These are phyloP conservation scores for Cephus spinipes DNA, from an alignment of 2,888 invertebrate species.

Conservation along the genomic window DNA sequence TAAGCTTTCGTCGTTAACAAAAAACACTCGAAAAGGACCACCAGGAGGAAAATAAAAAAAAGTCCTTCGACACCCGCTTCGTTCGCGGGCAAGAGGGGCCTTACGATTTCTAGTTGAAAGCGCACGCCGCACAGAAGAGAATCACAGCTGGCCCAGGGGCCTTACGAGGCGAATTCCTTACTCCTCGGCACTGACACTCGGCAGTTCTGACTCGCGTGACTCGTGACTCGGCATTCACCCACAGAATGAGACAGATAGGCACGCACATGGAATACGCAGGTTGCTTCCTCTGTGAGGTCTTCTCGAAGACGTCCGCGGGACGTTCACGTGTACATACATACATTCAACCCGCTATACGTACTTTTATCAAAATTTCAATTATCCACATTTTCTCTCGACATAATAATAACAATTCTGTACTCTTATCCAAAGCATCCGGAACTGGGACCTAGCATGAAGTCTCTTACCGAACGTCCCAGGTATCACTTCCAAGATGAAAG, in stretches of 20 bases:
- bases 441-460: not conserved
- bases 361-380: not conserved
- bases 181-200: constrained; percentile 44
- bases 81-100: not conserved
- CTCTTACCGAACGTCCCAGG: not conserved
- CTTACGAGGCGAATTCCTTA: constrained; percentile 57
- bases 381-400: rapidly evolving
- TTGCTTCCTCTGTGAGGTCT: constrained; percentile 18
- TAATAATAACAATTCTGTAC: not conserved
- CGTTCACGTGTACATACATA: not conserved
- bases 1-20: not conserved
- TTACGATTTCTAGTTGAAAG: not conserved
- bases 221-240: constrained; percentile 32
- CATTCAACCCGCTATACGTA: not conserved
- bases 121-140: constrained; percentile 16
- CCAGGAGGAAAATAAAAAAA: not conserved
- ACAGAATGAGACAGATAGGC: constrained; percentile 3
- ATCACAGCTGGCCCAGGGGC: constrained; percentile 38
- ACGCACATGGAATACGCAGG: constrained; percentile 11
- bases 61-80: not conserved
- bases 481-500: not conserved
- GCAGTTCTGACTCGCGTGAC: constrained; percentile 26
- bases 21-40: not conserved
- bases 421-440: not conserved
- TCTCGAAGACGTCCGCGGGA: not conserved